Evolutionary conservation across 2,113 vertebrate genomes (phyloP).

Genomic region (Boulengeromyrus knoepffleri): DNA sequence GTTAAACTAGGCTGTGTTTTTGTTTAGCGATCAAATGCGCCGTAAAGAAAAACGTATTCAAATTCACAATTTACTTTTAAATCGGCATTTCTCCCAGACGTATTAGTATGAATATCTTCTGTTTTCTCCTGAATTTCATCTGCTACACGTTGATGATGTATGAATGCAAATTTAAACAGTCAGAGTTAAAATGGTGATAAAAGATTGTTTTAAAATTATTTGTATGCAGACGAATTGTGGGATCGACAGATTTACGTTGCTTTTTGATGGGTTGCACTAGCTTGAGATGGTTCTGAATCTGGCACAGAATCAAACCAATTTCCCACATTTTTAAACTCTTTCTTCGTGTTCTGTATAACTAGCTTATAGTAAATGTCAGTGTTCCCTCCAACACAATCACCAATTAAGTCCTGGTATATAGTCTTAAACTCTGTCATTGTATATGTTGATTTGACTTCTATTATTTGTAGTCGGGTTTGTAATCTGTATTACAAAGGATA

Average conservation of each 20-base stretch:
- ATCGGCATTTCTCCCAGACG: background rate
- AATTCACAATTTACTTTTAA: background rate
- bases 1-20: background rate
- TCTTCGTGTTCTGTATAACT: background rate
- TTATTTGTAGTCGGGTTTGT: background rate
- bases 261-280: background rate
- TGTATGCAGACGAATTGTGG: background rate
- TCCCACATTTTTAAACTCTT: background rate
- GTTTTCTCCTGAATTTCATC: background rate
- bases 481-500: background rate
- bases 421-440: background rate
- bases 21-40: background rate
- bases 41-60: background rate
- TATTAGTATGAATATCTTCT: background rate
- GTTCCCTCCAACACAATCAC: background rate
- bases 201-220: background rate
- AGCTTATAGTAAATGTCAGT: background rate
- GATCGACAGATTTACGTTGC: background rate
- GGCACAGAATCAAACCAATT: background rate
- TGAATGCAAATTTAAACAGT: background rate
- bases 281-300: background rate
- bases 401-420: background rate
- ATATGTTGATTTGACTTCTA: background rate
- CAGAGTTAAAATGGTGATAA: background rate
- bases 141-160: background rate